Base-by-base conservation (phyloP, 2,888 invertebrate species). In the Carterocephalus palaemon region DNA sequence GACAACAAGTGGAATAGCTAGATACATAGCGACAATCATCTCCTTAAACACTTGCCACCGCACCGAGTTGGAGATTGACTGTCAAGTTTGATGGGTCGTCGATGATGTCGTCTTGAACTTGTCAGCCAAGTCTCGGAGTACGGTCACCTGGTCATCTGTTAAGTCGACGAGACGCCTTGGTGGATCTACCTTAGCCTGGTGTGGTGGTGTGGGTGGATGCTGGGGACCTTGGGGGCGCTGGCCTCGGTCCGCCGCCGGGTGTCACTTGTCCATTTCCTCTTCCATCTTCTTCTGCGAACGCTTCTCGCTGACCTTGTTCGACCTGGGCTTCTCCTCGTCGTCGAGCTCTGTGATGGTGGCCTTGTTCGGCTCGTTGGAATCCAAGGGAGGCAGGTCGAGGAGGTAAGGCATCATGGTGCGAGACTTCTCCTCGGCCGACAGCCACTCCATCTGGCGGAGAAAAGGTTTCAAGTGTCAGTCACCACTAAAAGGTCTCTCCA, bases 351-450 rank as follows among this genome's bases (percentile, higher is more conserved):
- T 57, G n/a, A 62, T 49, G 2, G 53, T 56, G 3, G 52, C 52
- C 24, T 59, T 65, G 22, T 51, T 45, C 1, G 33, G 29, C 3
- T 48, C 46, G 0, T 51, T 45, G 1, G 52, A 9, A 40, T 82
- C 83, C 13, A 79, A 26, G 16, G 80, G 79, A 0, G 83, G 85
- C 45, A 85, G 60, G 23, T 84, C 70, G 23, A 84, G 52, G 1
- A 87, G 70, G 54, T 86, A 87, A 0, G 84, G 84, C 78, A 84
- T 77, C 86, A 87, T 87, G 52, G 78, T 83, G 17, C 79, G 68
- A 1, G 79, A 70, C 48, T 84, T 84, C 47, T 87, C 87, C 60
- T 87, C 87, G 0, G 67, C 57, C 0, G 87, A 87, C 31, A 87
- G 52, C 87, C 87, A 87, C 48, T 83, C 83, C 87, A 87, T 87